Evolutionary conservation across 1,140 invertebrate species (phyloP).

Genomic region (Psilanteris sp.): DNA sequence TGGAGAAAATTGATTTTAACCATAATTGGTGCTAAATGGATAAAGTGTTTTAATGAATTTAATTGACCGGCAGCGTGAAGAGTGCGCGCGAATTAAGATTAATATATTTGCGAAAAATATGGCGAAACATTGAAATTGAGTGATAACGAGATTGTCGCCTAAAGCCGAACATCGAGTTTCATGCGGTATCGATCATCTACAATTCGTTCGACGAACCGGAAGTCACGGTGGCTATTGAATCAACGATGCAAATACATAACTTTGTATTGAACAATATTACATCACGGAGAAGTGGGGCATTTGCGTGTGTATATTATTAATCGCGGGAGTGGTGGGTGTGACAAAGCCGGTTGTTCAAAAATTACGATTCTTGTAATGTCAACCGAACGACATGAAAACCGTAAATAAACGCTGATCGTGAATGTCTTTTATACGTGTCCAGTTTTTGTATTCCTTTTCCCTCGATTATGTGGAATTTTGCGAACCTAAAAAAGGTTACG

Average conservation of each 20-base stretch:
- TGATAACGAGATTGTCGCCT: constrained; percentile 56
- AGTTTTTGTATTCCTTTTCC: no score
- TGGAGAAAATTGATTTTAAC: no score
- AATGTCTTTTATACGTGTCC: no score
- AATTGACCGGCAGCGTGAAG: no score
- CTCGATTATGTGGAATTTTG: no score
- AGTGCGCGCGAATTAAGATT: constrained; percentile 3
- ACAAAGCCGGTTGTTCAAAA: constrained; percentile 37
- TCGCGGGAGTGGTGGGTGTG: constrained; percentile 44
- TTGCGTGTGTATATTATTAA: constrained; percentile 52
- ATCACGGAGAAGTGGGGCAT: constrained; percentile 54
- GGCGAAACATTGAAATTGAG: constrained; percentile 44
- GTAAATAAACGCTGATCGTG: no score
- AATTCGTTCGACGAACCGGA: constrained; percentile 63
- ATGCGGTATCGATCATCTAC: constrained; percentile 60
- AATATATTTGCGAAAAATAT: constrained; percentile 40
- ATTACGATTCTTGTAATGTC: constrained; percentile 16
- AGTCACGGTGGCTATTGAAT: constrained; percentile 61
- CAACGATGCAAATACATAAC: constrained; percentile 59
- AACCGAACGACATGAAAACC: constrained; percentile 9
- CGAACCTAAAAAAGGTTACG: no score
- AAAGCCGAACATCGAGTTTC: constrained; percentile 54
- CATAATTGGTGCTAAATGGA: no score
- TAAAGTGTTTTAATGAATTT: no score
- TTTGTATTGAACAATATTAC: constrained; percentile 60